These are phyloP conservation scores for Athalia cordata DNA, from an alignment of 2,888 invertebrate genomes.

Conservation along the genomic window DNA sequence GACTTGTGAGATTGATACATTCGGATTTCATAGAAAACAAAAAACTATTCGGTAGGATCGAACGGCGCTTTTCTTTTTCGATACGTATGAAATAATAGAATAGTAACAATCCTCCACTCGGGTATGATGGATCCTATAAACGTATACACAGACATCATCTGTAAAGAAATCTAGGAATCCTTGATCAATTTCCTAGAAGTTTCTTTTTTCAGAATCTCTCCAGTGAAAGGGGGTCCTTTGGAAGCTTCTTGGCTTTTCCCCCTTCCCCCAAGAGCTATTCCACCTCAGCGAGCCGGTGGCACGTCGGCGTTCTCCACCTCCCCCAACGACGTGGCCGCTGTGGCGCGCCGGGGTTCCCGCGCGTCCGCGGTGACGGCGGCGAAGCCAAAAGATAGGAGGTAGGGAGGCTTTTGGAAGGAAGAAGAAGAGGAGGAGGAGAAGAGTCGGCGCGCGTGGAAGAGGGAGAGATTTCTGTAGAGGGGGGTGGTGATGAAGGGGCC, in stretches of 20 bases:
- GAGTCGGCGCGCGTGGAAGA: slow-evolving; percentile 41
- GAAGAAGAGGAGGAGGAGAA: slow-evolving; percentile 47
- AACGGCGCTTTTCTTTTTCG: too few species aligned
- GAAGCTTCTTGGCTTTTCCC: slow-evolving; percentile 26
- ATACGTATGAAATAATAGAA: too few species aligned
- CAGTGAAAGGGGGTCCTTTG: slow-evolving; percentile 15
- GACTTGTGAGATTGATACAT: too few species aligned
- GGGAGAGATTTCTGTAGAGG: slow-evolving; percentile 39
- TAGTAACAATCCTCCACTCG: background rate
- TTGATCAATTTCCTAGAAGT: slow-evolving; percentile 16
- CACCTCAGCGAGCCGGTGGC: slow-evolving; percentile 22
- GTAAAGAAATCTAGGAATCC: slow-evolving; percentile 5
- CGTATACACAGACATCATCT: background rate
- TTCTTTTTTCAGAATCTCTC: slow-evolving; percentile 25
- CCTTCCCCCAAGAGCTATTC: background rate
- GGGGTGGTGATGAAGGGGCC: background rate
- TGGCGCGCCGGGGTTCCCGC: slow-evolving; percentile 67
- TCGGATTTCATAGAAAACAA: too few species aligned
- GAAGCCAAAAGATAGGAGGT: slow-evolving; percentile 52
- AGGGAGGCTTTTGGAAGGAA: slow-evolving; percentile 47
- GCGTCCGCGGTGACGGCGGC: slow-evolving; percentile 65
- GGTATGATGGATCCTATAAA: background rate
- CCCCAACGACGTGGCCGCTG: slow-evolving; percentile 70
- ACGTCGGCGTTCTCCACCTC: slow-evolving; percentile 31
- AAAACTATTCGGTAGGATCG: too few species aligned